Evolutionary conservation across 2,888 invertebrate species (phyloP), one percentile per base, ranked within the genome.

Genomic region (Periphyllus acericola): DNA sequence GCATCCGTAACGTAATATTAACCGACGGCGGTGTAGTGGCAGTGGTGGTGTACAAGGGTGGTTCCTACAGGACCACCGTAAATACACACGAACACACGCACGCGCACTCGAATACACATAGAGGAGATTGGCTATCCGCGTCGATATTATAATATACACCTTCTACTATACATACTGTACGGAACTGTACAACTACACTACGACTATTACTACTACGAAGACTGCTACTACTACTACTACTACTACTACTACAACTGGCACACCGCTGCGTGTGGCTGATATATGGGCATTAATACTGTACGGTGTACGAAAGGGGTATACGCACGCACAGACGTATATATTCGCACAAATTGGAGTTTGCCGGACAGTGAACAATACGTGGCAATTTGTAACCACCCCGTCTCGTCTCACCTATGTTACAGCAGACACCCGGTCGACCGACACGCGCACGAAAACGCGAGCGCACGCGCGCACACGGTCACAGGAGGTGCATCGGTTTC

Each of bases 351-450:
- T 86, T 86, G 72, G 79, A 86, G 86, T 86, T 86, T 80, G 86
- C 60, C 72, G 86, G 86, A 86, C 86, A 86, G 86, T 86, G 86
- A 86, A 86, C 86, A 86, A 86, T 86, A 72, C 71, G 86, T 80
- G 86, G 86, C 86, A 86, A 86, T 86, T 86, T 86, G 86, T 86
- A 80, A 86, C 79, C 71, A 14, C 79, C 80, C 75, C 75, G 66
- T 40, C 75, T 25, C 75, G 68, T 0, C 46, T 66, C 25, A 29
- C 40, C 40, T 74, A 34, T 36, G 14, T n/a, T 6, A 36, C 14
- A 72, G 40, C 52, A 52, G 71, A 36, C 66, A n/a, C 72, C 34
- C 71, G 32, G 46, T 52, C 29, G 17, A 29, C 8, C 32, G 32
- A 40, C 71, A 32, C 25, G 5, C 21, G 11, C 32, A 52, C 17